Evolutionary conservation across 2,888 invertebrate genomes (phyloP).

Genomic region (Melipona beecheii): DNA sequence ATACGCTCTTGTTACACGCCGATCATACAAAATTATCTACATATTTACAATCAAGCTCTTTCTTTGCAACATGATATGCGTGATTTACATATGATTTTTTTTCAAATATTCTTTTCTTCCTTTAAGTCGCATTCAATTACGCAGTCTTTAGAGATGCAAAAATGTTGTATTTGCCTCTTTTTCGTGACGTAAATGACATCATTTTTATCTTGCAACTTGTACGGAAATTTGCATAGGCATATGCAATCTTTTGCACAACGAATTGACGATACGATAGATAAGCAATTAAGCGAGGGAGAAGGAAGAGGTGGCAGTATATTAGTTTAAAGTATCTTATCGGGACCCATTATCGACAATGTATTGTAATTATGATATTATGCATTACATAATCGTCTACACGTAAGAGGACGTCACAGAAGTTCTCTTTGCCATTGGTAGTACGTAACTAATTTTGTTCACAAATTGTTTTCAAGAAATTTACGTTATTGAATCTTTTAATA

Average conservation of each 20-base stretch:
- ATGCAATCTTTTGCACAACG: neutral
- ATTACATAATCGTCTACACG: conserved; percentile 10
- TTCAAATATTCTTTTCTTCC: too few species aligned
- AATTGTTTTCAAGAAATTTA: neutral
- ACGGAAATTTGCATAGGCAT: conserved; percentile 11
- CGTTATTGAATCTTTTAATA: neutral
- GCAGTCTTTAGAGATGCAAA: neutral
- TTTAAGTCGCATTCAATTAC: neutral
- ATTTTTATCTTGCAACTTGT: neutral
- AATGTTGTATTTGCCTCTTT: neutral
- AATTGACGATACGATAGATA: conserved; percentile 6
- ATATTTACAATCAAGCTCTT: neutral
- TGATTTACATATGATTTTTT: too few species aligned
- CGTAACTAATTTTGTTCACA: neutral
- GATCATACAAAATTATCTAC: neutral
- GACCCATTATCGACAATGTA: conserved; percentile 22
- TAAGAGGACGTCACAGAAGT: neutral
- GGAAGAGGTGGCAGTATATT: neutral
- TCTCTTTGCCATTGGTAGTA: too few species aligned
- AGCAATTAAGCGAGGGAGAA: conserved; percentile 8
- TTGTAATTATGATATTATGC: conserved; percentile 35
- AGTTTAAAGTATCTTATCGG: conserved; percentile 40
- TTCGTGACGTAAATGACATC: neutral
- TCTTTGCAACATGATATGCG: neutral
- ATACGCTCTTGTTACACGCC: neutral